phyloP scores from a whole-genome alignment of 1,140 invertebrate species.

The Lysiphlebus fabarum region DNA sequence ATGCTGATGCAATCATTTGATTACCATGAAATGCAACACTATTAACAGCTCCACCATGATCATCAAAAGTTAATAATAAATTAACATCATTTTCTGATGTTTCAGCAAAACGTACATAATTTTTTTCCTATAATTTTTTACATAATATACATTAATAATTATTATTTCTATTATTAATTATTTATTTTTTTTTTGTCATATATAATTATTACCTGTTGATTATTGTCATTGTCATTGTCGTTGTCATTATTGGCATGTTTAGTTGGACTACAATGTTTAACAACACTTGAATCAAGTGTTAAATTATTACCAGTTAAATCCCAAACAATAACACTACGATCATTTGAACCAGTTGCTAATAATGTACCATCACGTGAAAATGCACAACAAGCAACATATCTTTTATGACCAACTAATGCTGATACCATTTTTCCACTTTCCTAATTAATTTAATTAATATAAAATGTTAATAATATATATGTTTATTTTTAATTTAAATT shows the following conservation, averaged over 20 bases:
- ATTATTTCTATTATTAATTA: not conserved
- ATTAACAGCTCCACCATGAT: slow-evolving; percentile 59
- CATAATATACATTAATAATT: not conserved
- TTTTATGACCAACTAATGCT: slow-evolving; percentile 61
- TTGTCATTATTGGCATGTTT: slow-evolving; percentile 26
- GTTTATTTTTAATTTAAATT: not conserved
- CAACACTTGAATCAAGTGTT: slow-evolving; percentile 52
- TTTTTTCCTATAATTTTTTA: slow-evolving; percentile 41
- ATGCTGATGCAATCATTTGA: slow-evolving; percentile 56
- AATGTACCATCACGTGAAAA: slow-evolving; percentile 65
- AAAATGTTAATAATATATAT: not conserved
- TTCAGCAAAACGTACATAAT: slow-evolving; percentile 50
- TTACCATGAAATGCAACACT: slow-evolving; percentile 56
- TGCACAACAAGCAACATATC: slow-evolving; percentile 71
- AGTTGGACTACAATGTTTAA: slow-evolving; percentile 31
- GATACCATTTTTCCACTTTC: slow-evolving; percentile 45
- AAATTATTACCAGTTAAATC: slow-evolving; percentile 56
- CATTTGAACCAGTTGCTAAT: slow-evolving; percentile 71
- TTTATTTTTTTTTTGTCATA: no score
- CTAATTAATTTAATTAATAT: slow-evolving; percentile 28
- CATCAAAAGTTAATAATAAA: slow-evolving; percentile 55
- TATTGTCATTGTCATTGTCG: slow-evolving; percentile 22
- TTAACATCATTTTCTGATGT: slow-evolving; percentile 47
- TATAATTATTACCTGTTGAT: not conserved
- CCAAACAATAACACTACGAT: slow-evolving; percentile 68